phyloP scores from a whole-genome alignment of 2,113 vertebrate genomes.

The Channa argus region DNA sequence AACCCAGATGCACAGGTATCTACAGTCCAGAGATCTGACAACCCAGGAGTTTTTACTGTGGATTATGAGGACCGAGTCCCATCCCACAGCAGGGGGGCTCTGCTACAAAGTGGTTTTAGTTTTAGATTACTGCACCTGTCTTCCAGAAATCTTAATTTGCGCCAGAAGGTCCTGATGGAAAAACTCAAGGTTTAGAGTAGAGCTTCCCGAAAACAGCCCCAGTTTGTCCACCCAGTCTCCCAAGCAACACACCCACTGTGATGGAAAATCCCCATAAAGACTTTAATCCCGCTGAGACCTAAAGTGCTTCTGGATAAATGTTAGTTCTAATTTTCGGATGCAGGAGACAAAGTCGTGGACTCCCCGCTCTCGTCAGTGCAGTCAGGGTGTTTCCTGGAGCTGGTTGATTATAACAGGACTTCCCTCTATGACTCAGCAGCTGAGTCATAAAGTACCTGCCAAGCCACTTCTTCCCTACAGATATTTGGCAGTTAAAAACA shows the following conservation, averaged over 20 bases:
- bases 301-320: not conserved
- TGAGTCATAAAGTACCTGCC: slow-evolving; percentile 35
- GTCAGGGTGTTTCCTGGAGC: slow-evolving; percentile 16
- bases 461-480: not conserved
- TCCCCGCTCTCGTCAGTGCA: not conserved
- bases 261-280: not conserved
- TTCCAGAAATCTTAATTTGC: too few species aligned
- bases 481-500: not conserved
- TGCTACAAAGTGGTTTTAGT: too few species aligned
- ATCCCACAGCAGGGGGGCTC: not conserved
- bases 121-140: too few species aligned
- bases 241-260: too few species aligned
- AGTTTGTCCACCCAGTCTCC: too few species aligned
- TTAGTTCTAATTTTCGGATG: not conserved
- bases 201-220: too few species aligned
- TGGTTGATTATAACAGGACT: slow-evolving; percentile 17
- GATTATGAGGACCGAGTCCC: slow-evolving; percentile 13
- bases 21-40: not conserved
- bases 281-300: not conserved
- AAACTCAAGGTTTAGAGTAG: too few species aligned
- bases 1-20: slow-evolving; percentile 7
- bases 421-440: slow-evolving; percentile 52
- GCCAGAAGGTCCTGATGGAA: too few species aligned
- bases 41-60: not conserved
- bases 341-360: not conserved